Base-by-base conservation (phyloP, 2,113 vertebrate genomes). In the Colaptes auratus region DNA sequence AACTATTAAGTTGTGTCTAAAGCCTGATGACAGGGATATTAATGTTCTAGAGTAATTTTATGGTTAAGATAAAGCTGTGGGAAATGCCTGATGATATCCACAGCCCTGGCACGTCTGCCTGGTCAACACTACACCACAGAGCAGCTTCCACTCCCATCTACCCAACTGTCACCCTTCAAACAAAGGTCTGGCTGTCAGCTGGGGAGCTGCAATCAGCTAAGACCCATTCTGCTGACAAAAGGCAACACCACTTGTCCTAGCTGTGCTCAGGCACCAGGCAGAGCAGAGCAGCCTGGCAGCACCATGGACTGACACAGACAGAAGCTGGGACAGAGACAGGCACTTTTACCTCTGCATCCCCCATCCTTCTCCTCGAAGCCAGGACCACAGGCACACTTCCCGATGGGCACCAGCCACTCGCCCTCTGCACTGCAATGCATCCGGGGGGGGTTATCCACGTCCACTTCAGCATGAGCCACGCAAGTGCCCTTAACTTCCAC, bases 401-500 rank as follows among this genome's bases (percentile, higher is more conserved):
- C 99, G 25, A 99, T 98, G 6, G 99, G 99, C 61, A 99, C 99
- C 92, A 99, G 97, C 99, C 99, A 99, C 96, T 99, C 99, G 3
- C 99, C 99, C 75, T 99, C 99, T 0, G 99, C 98, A 8, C 99
- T 99, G 97, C 99, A 99, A 93, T 99, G 99, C 99, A 99, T 99
- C 96, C 98, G 96, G 53, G 99, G 99, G 83, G 98, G 98, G 12
- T 98, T 98, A 93, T 99, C 98, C 19, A 98, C 95, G 4, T 99
- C 99, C 85, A 99, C 98, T 67, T 99, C 98, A 0, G 99, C 99
- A 56, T 99, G 99, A 94, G 98, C 97, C 12, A 99, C 99, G 8
- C 99, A 99, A 17, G 97, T 78, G 23, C 99, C 99, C 7, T 98
- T 97, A 73, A 99, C 99, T 89, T 99, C 99, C 90, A 99, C 99